A percentile compares a stretch with the other conserved stretches of the same genome.
Evolutionary conservation across 2,888 invertebrate species (phyloP).

Genomic region (Nomada fabriciana): DNA sequence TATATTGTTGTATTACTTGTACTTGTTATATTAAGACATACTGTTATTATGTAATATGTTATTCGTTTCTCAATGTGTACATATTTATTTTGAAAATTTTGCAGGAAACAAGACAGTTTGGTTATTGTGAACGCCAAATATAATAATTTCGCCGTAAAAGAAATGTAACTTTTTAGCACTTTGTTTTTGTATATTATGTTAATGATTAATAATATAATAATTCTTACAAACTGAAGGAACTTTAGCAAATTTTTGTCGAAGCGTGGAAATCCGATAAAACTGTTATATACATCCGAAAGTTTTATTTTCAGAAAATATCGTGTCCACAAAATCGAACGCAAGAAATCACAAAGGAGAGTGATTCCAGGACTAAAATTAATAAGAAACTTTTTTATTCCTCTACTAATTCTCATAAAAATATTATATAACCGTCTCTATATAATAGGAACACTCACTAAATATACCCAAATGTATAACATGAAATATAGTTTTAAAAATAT

Average conservation of each 20-base stretch:
- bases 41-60: conserved; percentile 72
- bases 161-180: conserved; percentile 73
- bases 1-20: conserved; percentile 71
- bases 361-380: conserved; percentile 50
- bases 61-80: conserved; percentile 74
- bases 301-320: conserved; percentile 41
- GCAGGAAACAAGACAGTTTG: conserved; percentile 57
- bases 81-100: conserved; percentile 74
- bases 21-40: conserved; percentile 69
- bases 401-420: conserved; percentile 68
- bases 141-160: conserved; percentile 70
- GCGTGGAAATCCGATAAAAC: background rate
- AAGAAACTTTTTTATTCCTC: conserved; percentile 59
- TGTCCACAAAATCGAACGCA: conserved; percentile 11
- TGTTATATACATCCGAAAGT: background rate
- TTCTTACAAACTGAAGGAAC: conserved; percentile 65
- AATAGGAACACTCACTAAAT: conserved; percentile 60
- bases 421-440: conserved; percentile 52
- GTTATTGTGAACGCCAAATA: conserved; percentile 72
- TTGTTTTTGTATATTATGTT: conserved; percentile 80
- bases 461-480: conserved; percentile 61
- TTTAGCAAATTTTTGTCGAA: background rate
- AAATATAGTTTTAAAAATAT: conserved; percentile 63
- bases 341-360: background rate
- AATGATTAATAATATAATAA: conserved; percentile 78